Conservation (phyloP, 1,140 invertebrate genomes). For the Bombus sylvicola region DNA sequence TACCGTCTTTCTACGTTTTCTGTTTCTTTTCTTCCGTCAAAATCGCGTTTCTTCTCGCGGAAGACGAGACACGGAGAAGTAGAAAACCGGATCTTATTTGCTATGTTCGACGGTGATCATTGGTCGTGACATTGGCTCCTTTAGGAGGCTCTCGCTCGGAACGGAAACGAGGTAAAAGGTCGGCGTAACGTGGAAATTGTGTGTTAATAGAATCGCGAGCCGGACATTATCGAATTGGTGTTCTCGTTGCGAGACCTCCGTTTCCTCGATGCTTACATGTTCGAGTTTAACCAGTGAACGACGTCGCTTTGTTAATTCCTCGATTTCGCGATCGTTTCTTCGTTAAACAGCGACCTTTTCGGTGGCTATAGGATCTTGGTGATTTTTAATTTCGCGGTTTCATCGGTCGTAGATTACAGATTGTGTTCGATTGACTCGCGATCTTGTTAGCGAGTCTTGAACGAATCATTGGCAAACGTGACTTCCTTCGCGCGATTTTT, state of each 20-base stretch:
- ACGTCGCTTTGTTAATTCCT: not conserved
- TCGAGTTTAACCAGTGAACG: not conserved
- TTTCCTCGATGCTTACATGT: no score
- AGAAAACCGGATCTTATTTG: not conserved
- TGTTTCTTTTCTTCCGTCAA: no score
- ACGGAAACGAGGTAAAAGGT: not conserved
- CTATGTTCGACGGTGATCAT: no score
- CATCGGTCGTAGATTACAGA: not conserved
- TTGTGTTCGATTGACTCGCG: not conserved
- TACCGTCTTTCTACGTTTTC: not conserved
- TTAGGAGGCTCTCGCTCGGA: no score
- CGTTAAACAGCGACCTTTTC: not conserved
- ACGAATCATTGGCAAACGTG: no score
- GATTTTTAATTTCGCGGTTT: not conserved
- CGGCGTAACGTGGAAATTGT: conserved; percentile 2
- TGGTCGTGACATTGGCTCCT: not conserved
- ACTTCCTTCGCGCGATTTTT: not conserved
- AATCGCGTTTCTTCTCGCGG: not conserved
- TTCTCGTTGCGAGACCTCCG: no score
- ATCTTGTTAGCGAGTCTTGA: rapidly evolving
- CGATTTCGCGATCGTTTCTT: no score
- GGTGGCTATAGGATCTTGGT: not conserved
- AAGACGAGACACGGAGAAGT: not conserved
- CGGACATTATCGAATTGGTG: conserved; percentile 4
- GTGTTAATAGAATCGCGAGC: conserved; percentile 1